Percentiles rank a stretch among this genome's conserved stretches.
phyloP scores from a whole-genome alignment of 2,797 vertebrate genomes.

The Clarias platycephalus region DNA sequence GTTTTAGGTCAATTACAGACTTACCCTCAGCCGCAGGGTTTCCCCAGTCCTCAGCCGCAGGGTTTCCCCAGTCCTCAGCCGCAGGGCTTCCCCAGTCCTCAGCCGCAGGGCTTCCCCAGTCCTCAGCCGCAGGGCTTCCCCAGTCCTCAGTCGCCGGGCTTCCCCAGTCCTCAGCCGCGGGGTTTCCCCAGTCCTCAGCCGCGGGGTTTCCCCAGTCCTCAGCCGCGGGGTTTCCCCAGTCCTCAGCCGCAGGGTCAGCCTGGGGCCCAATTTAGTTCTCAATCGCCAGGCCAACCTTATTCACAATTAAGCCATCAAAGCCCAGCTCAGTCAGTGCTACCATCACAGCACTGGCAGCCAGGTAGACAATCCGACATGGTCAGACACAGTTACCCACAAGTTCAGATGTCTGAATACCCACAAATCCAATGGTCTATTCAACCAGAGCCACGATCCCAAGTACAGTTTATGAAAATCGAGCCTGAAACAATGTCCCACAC shows the following conservation, averaged over 20 bases:
- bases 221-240: constrained; percentile 49
- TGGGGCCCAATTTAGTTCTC: constrained; percentile 32
- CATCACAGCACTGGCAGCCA: constrained; percentile 63
- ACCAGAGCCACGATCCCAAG: constrained; percentile 51
- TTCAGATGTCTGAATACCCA: constrained; percentile 41
- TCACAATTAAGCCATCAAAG: constrained; percentile 54
- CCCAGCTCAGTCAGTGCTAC: constrained; percentile 39
- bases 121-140: too few relatives aligned
- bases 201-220: constrained; percentile 8
- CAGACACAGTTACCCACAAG: constrained; percentile 50
- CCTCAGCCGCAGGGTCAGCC: constrained; percentile 40
- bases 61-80: too few relatives aligned
- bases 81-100: too few relatives aligned
- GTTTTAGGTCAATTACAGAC: constrained; percentile 46
- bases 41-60: too few relatives aligned
- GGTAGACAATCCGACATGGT: constrained; percentile 53
- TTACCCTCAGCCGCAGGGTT: constrained; percentile 11
- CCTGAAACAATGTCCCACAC: constrained; percentile 51
- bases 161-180: too few relatives aligned
- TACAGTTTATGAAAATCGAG: constrained; percentile 35
- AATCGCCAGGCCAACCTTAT: constrained; percentile 47
- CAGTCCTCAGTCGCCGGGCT: too few relatives aligned
- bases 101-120: too few relatives aligned
- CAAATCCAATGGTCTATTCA: constrained; percentile 50
- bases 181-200: too few relatives aligned